These are phyloP conservation scores for Phoxinus dragarum DNA, from an alignment of 2,797 vertebrate species.

Conservation along the genomic window DNA sequence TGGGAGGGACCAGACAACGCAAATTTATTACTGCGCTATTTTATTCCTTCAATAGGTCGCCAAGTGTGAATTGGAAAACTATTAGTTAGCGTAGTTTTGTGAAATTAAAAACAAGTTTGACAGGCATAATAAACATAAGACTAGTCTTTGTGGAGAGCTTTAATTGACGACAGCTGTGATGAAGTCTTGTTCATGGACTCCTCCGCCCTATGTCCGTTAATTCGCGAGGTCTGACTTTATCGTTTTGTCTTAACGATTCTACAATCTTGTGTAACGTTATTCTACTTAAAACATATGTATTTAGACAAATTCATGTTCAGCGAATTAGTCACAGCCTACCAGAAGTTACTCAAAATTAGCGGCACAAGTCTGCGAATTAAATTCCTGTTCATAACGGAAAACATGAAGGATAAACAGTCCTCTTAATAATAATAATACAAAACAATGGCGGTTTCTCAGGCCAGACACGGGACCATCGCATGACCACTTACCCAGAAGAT, in stretches of 20 bases:
- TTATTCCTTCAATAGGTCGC: neutral
- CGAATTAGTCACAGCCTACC: neutral
- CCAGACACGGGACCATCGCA: neutral
- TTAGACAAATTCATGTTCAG: neutral
- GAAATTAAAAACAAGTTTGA: neutral
- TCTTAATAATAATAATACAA: neutral
- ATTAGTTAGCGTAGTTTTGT: neutral
- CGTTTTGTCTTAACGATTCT: neutral
- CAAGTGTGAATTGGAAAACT: neutral
- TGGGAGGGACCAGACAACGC: conserved; percentile 11
- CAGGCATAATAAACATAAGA: neutral
- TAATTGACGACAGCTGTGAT: neutral
- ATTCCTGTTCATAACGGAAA: neutral
- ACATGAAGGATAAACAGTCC: neutral
- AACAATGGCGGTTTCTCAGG: conserved; percentile 41
- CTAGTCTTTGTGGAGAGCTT: neutral
- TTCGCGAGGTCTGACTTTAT: neutral
- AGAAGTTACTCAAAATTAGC: neutral
- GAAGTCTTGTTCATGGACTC: neutral
- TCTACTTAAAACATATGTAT: neutral
- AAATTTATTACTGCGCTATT: conserved; percentile 9
- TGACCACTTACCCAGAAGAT: conserved; percentile 93
- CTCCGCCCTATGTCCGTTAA: conserved; percentile 16
- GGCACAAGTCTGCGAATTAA: neutral
- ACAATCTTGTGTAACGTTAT: neutral